A percentile compares a stretch with the other conserved stretches of the same genome.
Evolutionary conservation across 2,113 vertebrate genomes (phyloP).

Genomic region (Leiothrix lutea): DNA sequence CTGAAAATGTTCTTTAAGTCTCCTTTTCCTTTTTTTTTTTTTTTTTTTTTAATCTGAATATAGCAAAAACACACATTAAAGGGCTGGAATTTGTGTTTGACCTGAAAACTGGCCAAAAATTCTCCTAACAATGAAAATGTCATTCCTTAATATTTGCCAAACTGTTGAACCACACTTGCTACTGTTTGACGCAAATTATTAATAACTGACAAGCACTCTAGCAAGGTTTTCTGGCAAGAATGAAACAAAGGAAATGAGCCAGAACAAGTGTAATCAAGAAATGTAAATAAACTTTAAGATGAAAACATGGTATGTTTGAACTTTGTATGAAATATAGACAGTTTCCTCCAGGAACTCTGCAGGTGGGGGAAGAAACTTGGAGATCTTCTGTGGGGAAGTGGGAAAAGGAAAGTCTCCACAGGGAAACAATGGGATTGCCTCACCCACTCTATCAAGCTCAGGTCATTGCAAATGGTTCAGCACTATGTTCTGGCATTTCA

Average conservation of each 20-base stretch:
- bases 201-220: conserved; percentile 35
- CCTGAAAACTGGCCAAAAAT: neutral
- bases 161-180: conserved; percentile 35
- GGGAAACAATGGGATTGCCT: neutral
- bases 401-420: neutral
- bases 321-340: conserved; percentile 53
- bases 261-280: conserved; percentile 57
- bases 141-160: conserved; percentile 31
- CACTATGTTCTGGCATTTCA: neutral
- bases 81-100: conserved; percentile 6
- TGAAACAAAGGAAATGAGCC: conserved; percentile 62
- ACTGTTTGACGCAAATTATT: conserved; percentile 50
- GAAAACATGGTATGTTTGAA: conserved; percentile 48
- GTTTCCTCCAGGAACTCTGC: conserved; percentile 43
- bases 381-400: neutral
- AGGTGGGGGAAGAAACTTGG: conserved; percentile 40
- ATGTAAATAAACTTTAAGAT: conserved; percentile 61
- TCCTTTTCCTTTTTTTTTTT: neutral
- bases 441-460: neutral
- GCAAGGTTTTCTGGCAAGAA: conserved; percentile 52
- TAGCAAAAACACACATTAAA: conserved; percentile 26
- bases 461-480: neutral
- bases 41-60: neutral
- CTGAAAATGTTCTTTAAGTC: neutral
- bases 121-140: conserved; percentile 35